These are phyloP conservation scores for Chromoteleia sp. DNA, from an alignment of 2,888 invertebrate genomes.

Conservation along the genomic window DNA sequence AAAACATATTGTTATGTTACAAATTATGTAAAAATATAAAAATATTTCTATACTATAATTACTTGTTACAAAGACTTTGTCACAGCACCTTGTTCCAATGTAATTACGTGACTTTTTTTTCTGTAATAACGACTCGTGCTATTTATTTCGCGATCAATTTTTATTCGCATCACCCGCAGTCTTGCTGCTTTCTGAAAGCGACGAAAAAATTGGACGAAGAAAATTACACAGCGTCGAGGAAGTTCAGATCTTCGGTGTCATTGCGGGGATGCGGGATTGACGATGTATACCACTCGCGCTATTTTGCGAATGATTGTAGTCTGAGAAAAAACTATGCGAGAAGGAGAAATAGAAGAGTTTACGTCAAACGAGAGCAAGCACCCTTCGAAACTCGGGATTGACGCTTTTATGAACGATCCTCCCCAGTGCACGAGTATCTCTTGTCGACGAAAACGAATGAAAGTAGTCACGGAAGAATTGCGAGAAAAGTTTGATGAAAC, in stretches of 20 bases:
- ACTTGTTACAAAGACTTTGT: too few relatives aligned
- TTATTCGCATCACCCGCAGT: conserved; percentile 14
- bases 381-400: conserved; percentile 79
- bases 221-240: conserved; percentile 20
- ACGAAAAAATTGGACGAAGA: conserved; percentile 38
- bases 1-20: too few relatives aligned
- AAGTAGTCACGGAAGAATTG: conserved; percentile 40
- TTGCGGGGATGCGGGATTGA: conserved; percentile 23
- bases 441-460: conserved; percentile 58
- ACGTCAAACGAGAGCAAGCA: conserved; percentile 63
- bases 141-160: conserved; percentile 1
- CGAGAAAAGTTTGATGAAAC: conserved; percentile 43
- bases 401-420: conserved; percentile 81
- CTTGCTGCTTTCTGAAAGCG: conserved; percentile 1
- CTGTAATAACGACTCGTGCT: neutral
- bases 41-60: too few relatives aligned
- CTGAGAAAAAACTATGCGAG: conserved; percentile 48
- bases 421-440: conserved; percentile 43
- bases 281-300: conserved; percentile 33
- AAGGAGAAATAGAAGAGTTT: conserved; percentile 52
- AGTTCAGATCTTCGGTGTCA: conserved; percentile 29
- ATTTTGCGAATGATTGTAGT: conserved; percentile 60
- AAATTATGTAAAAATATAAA: too few relatives aligned
- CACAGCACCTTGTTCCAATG: too few relatives aligned
- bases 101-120: too few relatives aligned